phyloP scores from a whole-genome alignment of 2,888 invertebrate species.

The Standfussiana lucernea region DNA sequence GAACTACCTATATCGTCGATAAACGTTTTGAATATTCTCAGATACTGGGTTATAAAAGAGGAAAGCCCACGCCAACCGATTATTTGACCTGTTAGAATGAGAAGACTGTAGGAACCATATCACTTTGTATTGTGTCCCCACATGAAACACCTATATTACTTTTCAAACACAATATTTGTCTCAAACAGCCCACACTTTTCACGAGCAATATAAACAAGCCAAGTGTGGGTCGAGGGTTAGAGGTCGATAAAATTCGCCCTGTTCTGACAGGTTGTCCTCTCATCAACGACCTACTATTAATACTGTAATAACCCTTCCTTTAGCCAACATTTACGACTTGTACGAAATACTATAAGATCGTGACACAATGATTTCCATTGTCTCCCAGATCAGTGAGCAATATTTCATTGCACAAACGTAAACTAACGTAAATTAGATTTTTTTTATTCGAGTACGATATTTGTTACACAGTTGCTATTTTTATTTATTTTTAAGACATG shows the following conservation, averaged over 20 bases:
- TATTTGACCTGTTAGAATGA: neutral
- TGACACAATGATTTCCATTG: constrained; percentile 1
- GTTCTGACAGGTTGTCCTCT: constrained; percentile 41
- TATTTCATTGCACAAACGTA: neutral
- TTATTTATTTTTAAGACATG: neutral
- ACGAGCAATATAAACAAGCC: constrained; percentile 51
- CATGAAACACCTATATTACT: constrained; percentile 8
- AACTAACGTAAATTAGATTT: neutral
- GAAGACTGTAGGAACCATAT: neutral
- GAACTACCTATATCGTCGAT: no score
- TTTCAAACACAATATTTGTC: constrained; percentile 36
- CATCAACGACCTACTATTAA: constrained; percentile 49
- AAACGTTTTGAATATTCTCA: no score
- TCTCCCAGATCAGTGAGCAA: neutral
- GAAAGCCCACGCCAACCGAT: neutral
- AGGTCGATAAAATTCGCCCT: constrained; percentile 39
- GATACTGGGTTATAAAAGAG: no score
- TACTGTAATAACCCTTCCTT: constrained; percentile 30
- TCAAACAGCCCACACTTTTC: constrained; percentile 43
- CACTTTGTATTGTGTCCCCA: neutral
- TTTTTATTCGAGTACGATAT: neutral
- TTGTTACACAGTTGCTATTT: neutral
- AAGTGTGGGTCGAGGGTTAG: constrained; percentile 20
- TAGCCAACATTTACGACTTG: constrained; percentile 32
- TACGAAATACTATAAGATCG: constrained; percentile 14